These are phyloP conservation scores for human DNA, from an alignment of 2,113 vertebrate genomes.

Conservation along the genomic window GRCh38 chr15:25908001-25908500, in stretches of 20 bases:
- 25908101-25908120: background rate
- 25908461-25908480: background rate
- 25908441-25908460: background rate
- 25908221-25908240: background rate
- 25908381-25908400: background rate
- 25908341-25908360: background rate
- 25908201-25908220: background rate
- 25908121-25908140: background rate
- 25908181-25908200: background rate
- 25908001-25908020: background rate
- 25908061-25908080: background rate
- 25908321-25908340: background rate
- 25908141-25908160: background rate
- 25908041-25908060: background rate
- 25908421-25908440: background rate
- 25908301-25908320: background rate
- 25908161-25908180: background rate
- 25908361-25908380: background rate
- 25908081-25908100: background rate
- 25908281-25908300: background rate
- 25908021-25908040: background rate
- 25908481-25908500: accelerated
- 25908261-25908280: background rate
- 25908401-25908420: background rate
- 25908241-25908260: background rate